phyloP scores from a whole-genome alignment of 1,140 invertebrate genomes.

The Piezodorus guildinii region DNA sequence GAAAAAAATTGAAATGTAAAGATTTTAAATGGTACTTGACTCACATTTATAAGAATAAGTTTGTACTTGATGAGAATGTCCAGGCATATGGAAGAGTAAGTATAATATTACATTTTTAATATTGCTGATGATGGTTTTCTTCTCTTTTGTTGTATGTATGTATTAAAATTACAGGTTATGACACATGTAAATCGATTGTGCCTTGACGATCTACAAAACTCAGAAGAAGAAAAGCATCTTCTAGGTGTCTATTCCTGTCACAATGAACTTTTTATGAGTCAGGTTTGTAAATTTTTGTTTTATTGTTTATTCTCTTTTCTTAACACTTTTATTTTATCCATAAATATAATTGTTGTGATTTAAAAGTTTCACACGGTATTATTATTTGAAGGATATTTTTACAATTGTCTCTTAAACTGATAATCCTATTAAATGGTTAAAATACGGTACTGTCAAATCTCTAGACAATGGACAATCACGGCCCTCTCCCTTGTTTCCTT shows the following conservation, averaged over 20 bases:
- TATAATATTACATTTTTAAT: slow-evolving; percentile 27
- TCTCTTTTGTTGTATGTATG: slow-evolving; percentile 3
- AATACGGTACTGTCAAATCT: no score
- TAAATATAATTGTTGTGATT: no score
- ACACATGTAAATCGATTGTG: slow-evolving; percentile 49
- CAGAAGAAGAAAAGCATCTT: slow-evolving; percentile 54
- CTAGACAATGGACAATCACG: no score
- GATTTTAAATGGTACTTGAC: slow-evolving; percentile 70
- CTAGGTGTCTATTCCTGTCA: slow-evolving; percentile 69
- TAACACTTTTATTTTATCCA: no score
- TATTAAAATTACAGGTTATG: slow-evolving; percentile 33
- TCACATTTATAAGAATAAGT: slow-evolving; percentile 74
- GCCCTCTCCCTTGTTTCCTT: no score
- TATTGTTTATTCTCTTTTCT: no score
- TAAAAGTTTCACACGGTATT: no score
- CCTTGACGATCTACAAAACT: slow-evolving; percentile 65
- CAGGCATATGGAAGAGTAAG: slow-evolving; percentile 56
- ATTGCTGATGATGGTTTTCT: neutral
- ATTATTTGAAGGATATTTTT: no score
- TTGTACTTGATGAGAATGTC: slow-evolving; percentile 71
- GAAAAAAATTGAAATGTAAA: slow-evolving; percentile 62
- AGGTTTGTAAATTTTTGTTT: slow-evolving; percentile 33
- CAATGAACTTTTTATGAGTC: slow-evolving; percentile 44
- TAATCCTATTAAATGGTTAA: no score
- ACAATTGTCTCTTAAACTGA: no score